phyloP scores from a whole-genome alignment of 2,113 vertebrate species.

The Nycticebus coucang region DNA sequence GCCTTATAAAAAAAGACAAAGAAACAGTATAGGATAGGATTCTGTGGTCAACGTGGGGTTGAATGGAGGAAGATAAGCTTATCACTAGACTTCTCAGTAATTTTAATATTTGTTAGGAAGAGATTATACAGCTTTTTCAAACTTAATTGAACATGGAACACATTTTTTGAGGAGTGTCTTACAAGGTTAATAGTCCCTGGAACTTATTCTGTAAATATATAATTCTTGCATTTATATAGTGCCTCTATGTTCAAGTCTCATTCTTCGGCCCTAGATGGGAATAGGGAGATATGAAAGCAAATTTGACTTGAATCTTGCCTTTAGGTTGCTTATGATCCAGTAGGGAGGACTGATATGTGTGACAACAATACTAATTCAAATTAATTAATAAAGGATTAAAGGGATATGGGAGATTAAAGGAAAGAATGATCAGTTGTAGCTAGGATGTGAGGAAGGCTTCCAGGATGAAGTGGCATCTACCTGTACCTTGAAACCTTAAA shows the following conservation, averaged over 20 bases:
- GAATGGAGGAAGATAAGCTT: background rate
- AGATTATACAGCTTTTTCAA: background rate
- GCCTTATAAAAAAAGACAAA: background rate
- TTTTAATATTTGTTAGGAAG: constrained; percentile 6
- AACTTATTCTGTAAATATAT: constrained; percentile 24
- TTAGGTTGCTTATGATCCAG: background rate
- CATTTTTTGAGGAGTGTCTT: background rate
- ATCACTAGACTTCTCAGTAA: background rate
- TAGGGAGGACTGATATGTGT: background rate
- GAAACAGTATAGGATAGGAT: background rate
- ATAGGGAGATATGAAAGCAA: background rate
- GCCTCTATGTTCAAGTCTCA: background rate
- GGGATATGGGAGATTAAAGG: background rate
- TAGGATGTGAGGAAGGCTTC: background rate
- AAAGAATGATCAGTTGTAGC: background rate
- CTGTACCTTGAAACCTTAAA: background rate
- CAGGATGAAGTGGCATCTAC: background rate
- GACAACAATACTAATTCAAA: background rate
- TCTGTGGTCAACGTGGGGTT: background rate
- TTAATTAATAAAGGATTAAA: background rate
- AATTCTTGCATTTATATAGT: background rate
- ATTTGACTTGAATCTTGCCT: background rate
- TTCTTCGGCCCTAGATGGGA: background rate
- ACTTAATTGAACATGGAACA: background rate
- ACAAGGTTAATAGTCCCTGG: background rate